Evolutionary conservation across 2,113 vertebrate species (phyloP), one percentile per base, ranked within the genome.

Genomic region (Sturnus vulgaris): DNA sequence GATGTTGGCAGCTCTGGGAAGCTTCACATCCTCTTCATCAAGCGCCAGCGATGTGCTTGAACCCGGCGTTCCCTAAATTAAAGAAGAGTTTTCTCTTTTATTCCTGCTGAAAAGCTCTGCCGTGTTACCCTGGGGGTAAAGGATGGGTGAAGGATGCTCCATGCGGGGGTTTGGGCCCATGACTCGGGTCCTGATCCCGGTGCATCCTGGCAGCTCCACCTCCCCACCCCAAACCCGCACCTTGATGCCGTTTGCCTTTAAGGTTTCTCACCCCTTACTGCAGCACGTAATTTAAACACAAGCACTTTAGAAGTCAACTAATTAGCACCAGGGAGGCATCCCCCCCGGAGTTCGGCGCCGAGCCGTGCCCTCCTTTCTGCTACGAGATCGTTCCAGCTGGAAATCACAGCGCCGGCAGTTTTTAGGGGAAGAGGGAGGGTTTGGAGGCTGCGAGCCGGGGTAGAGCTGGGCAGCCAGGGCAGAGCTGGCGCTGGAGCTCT

Each of bases 251-350:
- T 95, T 92, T 33, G 77, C 91, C 94, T 96, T 97, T 94, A 88
- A 96, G 92, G 49, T 93, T 96, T 53, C 94, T 94, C 93, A 70
- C 92, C 85, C 93, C 59, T 95, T 59, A 15, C 78, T 9, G 89
- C 75, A 2, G 93, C 95, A 79, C 79, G 94, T 94, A 88, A 95
- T 97, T 97, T 96, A 96, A 96, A 97, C 97, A 95, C 79, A 52
- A 96, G 71, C 94, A 94, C 96, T 97, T 95, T 87, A 94, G 88
- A 96, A 97, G 95, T 95, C 96, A 96, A 94, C 97, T 97, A 97
- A 97, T 97, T 96, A 97, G 96, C 93, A 84, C 82, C 92, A 95
- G 95, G 95, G 86, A 97, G 97, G 97, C 98, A 98, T 98, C 98
- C 97, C 98, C 98, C 98, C 91, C 73, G 82, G 77, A 96, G 97